Evolutionary conservation across 2,888 invertebrate species (phyloP), one percentile per base, ranked within the genome.

Genomic region (Lordiphosa fenestrarum): DNA sequence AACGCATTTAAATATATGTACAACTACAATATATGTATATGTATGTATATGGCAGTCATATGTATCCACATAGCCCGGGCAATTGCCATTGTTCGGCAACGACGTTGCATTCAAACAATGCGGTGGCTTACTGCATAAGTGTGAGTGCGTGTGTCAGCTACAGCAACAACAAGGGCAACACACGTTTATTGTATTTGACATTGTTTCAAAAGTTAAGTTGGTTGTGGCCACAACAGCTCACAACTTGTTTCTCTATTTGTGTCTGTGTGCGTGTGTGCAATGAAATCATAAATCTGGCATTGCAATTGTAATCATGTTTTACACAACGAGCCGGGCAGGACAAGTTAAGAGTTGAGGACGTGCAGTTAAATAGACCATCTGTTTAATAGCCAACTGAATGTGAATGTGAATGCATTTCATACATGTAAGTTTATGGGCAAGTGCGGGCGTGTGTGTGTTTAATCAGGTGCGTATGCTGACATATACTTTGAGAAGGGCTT

Each of bases 201-300:
- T 80, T 76, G 75, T 76, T 78, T 71, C 76, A 75, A 82, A 75
- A 75, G 83, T 75, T 75, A 80, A 75, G 59, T 78, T 72, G 69
- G 38, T 40, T 80, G 69, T 83, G 81, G 76, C 65, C 72, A 82
- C 75, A 75, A 51, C 54, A 47, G 52, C 60, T 66, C 56, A 66
- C 65, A 73, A 61, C 73, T 70, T 71, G 53, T 50, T 46, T 48
- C 19, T 47, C 15, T 37, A 30, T 23, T 15, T 38, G 15, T 15
- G 15, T 15, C 1, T 36, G 15, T 15, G 15, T 36, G 13, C 36
- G 19, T 39, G 37, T 53, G 53, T 23, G 48, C 41, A 58, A 48
- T 73, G 57, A 37, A 69, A 55, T 73, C 61, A 73, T 70, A 73
- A 62, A 66, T 66, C 67, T 57, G 66, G 38, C 49, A 56, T 54